Evolutionary conservation across 2,888 invertebrate species (phyloP).

Genomic region (Parnassius apollo): DNA sequence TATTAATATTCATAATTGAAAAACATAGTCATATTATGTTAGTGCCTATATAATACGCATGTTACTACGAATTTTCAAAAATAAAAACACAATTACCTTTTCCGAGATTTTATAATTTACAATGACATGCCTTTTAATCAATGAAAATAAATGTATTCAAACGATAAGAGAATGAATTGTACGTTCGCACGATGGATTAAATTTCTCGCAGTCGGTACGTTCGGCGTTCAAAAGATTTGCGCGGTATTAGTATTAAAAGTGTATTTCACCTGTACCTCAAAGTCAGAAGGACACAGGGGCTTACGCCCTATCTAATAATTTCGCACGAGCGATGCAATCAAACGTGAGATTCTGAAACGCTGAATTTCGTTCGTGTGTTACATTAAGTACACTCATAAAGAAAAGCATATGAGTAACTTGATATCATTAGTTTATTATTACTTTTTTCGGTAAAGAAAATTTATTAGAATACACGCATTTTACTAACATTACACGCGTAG

Average conservation of each 20-base stretch:
- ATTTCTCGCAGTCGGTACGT: constrained; percentile 14
- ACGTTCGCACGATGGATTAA: constrained; percentile 12
- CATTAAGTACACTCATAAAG: no score
- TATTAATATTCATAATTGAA: no score
- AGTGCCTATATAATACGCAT: no score
- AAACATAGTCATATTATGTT: no score
- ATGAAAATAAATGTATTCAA: constrained; percentile 14
- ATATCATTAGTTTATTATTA: no score
- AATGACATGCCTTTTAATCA: constrained; percentile 3
- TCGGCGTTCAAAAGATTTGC: constrained; percentile 16
- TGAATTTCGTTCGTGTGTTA: no score
- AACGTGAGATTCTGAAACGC: no score
- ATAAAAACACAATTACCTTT: constrained; percentile 3
- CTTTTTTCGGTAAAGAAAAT: no score
- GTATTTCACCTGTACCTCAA: constrained; percentile 14
- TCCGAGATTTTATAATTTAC: constrained; percentile 19
- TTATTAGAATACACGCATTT: no score
- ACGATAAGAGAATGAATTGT: constrained; percentile 10
- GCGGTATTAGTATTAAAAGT: constrained; percentile 15
- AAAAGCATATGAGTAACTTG: no score
- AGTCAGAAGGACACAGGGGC: neutral
- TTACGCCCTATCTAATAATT: neutral
- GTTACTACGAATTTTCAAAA: neutral
- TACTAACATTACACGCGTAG: no score
- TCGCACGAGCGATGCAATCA: constrained; percentile 1